phyloP scores from a whole-genome alignment of 2,113 vertebrate genomes.

The Gadus macrocephalus region DNA sequence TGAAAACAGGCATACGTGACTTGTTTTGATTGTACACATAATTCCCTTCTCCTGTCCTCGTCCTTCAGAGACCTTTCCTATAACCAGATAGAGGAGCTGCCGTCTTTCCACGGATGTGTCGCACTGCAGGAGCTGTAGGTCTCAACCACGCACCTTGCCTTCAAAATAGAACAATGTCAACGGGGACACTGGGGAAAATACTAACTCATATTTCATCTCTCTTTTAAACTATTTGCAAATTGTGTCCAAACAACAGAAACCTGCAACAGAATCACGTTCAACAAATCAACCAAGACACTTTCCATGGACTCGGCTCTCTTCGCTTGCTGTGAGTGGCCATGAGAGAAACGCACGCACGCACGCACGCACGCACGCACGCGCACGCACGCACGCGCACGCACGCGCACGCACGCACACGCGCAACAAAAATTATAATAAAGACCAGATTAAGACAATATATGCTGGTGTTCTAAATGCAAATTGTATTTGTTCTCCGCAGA shows the following conservation, averaged over 20 bases:
- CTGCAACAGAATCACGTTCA: slow-evolving; percentile 90
- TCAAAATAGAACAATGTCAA: too few species aligned
- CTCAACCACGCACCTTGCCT: too few species aligned
- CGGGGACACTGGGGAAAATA: too few species aligned
- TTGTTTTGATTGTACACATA: too few species aligned
- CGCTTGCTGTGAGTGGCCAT: slow-evolving; percentile 83
- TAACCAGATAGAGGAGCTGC: slow-evolving; percentile 83
- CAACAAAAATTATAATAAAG: too few species aligned
- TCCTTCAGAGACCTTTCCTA: slow-evolving; percentile 87
- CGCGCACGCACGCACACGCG: too few species aligned
- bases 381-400: too few species aligned
- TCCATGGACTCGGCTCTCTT: slow-evolving; percentile 82
- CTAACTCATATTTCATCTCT: too few species aligned
- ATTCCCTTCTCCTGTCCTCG: slow-evolving; percentile 1
- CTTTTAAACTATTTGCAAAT: not conserved
- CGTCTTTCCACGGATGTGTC: slow-evolving; percentile 84
- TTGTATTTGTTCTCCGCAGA: slow-evolving; percentile 64
- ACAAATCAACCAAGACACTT: slow-evolving; percentile 81
- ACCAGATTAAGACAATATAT: not conserved
- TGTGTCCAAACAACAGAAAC: slow-evolving; percentile 69
- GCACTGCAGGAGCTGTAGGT: slow-evolving; percentile 93
- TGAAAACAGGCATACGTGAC: too few species aligned
- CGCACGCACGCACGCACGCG: too few species aligned
- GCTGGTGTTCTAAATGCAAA: slow-evolving; percentile 12
- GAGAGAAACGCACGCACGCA: not conserved